Percentiles rank a stretch among this genome's conserved stretches.
phyloP scores from a whole-genome alignment of 2,888 invertebrate genomes.

The Rhamphomyia laevipes region DNA sequence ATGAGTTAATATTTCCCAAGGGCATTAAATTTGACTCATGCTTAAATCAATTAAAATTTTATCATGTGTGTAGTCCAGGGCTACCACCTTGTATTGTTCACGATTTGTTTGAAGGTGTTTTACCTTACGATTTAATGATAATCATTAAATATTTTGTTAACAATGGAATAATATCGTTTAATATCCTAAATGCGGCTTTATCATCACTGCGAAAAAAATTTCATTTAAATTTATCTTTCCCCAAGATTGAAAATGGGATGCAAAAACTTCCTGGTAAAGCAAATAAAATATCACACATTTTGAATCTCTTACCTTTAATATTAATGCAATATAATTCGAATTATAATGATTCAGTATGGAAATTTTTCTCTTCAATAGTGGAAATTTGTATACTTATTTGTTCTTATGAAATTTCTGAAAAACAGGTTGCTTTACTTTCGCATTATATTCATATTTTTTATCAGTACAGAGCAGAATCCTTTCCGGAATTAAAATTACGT shows the following conservation, averaged over 20 bases:
- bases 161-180: neutral
- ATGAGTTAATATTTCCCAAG: neutral
- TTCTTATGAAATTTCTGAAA: neutral
- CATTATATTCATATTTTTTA: neutral
- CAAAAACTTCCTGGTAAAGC: slow-evolving; percentile 1
- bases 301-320: neutral
- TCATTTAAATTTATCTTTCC: neutral
- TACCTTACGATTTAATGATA: slow-evolving; percentile 17
- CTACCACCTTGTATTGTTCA: slow-evolving; percentile 23
- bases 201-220: neutral
- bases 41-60: slow-evolving; percentile 19
- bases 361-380: neutral
- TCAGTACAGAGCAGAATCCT: slow-evolving; percentile 5
- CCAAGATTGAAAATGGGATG: neutral
- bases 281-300: neutral
- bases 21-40: slow-evolving; percentile 20
- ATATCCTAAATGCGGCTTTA: neutral
- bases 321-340: neutral
- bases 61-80: slow-evolving; percentile 20
- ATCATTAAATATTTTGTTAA: too few relatives aligned
- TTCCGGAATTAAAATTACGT: slow-evolving; percentile 8
- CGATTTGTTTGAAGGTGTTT: slow-evolving; percentile 21
- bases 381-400: slow-evolving; percentile 5
- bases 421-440: neutral
- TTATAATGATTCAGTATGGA: neutral